These are phyloP conservation scores for Lepidocolaptes lacrymiger DNA, from an alignment of 2,797 vertebrate species.

Conservation along the genomic window DNA sequence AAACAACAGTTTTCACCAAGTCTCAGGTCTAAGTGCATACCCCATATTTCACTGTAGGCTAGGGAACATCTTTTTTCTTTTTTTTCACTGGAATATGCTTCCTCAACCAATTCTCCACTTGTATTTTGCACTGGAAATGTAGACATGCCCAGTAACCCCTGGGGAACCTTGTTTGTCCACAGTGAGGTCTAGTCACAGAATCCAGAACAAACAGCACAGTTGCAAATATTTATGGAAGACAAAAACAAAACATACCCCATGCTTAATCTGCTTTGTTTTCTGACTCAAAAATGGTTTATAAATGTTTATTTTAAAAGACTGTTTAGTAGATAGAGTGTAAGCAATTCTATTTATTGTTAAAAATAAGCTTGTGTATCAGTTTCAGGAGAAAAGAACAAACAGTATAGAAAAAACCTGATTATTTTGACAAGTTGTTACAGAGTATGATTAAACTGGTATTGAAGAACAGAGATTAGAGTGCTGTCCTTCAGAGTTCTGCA, in stretches of 20 bases:
- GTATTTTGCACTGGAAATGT: neutral
- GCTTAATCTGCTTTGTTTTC: neutral
- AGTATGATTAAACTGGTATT: neutral
- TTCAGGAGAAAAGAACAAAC: neutral
- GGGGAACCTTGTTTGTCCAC: neutral
- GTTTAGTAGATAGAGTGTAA: neutral
- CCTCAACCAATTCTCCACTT: neutral
- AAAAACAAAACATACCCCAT: neutral
- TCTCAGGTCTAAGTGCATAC: rapidly evolving
- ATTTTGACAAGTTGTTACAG: neutral
- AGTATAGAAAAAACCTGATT: neutral
- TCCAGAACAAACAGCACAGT: neutral
- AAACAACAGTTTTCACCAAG: neutral
- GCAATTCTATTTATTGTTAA: neutral
- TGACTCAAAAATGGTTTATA: neutral
- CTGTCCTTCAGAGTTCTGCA: neutral
- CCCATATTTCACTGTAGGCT: neutral
- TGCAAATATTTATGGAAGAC: neutral
- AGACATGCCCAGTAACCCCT: neutral
- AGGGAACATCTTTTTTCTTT: neutral
- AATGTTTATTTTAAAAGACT: neutral
- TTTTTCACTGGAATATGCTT: neutral
- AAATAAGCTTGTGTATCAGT: neutral
- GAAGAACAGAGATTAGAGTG: neutral
- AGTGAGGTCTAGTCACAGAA: neutral